Evolutionary conservation across 2,888 invertebrate species (phyloP), one percentile per base, ranked within the genome.

Genomic region (Brachylomia viminalis): DNA sequence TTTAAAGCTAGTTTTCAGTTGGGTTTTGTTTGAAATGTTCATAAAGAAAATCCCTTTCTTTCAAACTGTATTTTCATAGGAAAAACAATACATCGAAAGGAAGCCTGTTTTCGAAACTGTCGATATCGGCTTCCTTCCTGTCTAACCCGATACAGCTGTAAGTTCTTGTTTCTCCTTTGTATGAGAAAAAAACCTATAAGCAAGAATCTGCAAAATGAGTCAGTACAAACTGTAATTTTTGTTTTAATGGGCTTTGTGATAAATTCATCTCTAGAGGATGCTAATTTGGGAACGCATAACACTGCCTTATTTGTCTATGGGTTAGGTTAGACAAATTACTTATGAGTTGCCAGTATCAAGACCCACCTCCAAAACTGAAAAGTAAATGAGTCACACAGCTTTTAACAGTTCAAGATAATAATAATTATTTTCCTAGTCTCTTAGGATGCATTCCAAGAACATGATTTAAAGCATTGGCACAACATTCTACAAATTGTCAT

Each of bases 391-490:
- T 85, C 80, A 79, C 56, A 13, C 33, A 54, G 58, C 49, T 68
- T 59, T 59, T 69, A 70, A 42, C 72, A 33, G 66, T 49, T 56
- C 27, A 38, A 76, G 45, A 75, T 64, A 47, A 71, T 77, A 38
- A 75, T 77, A 59, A 73, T 73, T 79, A 58, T 70, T 58, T 65
- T 45, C 2, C 62, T 73, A 71, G 65, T 42, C 72, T 52, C 72
- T 58, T 79, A 81, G 78, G 76, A 88, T 81, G 80, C 87, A 84
- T 87, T 88, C 87, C 88, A 87, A 88, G 45, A 68, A n/a, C 75
- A 80, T 88, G 73, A 85, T 86, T 85, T 83, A 83, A 85, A 85
- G 80, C 45, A 85, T 87, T 88, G 87, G 88, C 88, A 87, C 80
- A 23, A 54, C 59, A 65, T 74, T 75, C 62, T 64, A 72, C 64